Conservation (phyloP, 53 echinoderm and acorn worm species). For the Hippasteria phrygiana region DNA sequence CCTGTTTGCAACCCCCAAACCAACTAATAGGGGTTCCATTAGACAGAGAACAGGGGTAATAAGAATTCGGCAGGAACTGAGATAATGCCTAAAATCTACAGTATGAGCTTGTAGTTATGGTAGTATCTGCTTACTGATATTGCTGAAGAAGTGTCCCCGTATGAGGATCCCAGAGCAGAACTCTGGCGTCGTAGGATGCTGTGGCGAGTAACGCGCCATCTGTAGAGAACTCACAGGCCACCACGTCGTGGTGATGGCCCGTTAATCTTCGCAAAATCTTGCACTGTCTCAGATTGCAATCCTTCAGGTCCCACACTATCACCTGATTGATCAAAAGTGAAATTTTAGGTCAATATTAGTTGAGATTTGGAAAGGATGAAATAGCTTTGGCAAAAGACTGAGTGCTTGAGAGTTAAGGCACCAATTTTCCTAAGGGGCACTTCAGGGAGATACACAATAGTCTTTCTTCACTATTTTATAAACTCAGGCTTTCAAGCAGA, state of each 20-base stretch:
- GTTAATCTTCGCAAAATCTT: conserved; percentile 72
- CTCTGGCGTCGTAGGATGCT: conserved; percentile 86
- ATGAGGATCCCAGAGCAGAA: conserved; percentile 92
- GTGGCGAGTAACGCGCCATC: conserved; percentile 92
- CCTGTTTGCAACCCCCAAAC: too few species aligned
- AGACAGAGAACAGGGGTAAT: too few species aligned
- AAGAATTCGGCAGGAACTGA: too few species aligned
- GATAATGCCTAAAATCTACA: too few species aligned
- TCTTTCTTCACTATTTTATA: too few species aligned
- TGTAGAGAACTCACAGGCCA: conserved; percentile 84
- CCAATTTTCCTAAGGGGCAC: too few species aligned
- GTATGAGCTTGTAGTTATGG: too few species aligned
- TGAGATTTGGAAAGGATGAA: conserved; percentile 39
- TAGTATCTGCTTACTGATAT: conserved; percentile 75
- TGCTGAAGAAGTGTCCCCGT: conserved; percentile 71
- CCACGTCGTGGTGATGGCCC: conserved; percentile 86
- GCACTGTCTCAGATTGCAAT: conserved; percentile 55
- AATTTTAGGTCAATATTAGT: conserved; percentile 1
- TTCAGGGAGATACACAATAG: too few species aligned
- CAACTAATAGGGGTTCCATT: too few species aligned
- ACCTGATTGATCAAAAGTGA: conserved; percentile 66
- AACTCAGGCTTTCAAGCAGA: too few species aligned
- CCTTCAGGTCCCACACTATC: conserved; percentile 85
- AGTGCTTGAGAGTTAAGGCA: too few species aligned
- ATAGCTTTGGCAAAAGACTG: too few species aligned